A percentile compares a stretch with the other conserved stretches of the same genome.
These are phyloP conservation scores for Mastigias papua DNA, from an alignment of 30 jellyfish, hydroid and myxozoan species.

Conservation along the genomic window DNA sequence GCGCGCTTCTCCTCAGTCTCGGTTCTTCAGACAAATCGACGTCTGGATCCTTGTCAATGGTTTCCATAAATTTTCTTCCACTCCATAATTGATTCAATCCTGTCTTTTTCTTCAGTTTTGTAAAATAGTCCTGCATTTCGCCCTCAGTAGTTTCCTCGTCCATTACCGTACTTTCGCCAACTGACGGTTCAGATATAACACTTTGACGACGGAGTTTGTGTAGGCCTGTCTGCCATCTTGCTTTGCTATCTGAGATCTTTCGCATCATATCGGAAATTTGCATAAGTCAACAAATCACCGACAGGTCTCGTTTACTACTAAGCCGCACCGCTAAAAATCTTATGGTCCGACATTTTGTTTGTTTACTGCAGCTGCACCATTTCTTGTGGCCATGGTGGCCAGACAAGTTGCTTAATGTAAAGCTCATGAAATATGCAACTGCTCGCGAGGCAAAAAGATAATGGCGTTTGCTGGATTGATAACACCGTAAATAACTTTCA, in stretches of 20 bases:
- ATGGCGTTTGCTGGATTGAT: not conserved
- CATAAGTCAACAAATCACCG: conserved; percentile 43
- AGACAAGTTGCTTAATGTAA: not conserved
- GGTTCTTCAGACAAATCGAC: conserved; percentile 79
- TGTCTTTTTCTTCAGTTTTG: conserved; percentile 80
- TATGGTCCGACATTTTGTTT: not conserved
- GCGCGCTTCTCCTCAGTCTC: conserved; percentile 28
- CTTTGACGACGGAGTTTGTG: conserved; percentile 71
- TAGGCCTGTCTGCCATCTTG: conserved; percentile 85
- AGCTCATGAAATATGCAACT: not conserved
- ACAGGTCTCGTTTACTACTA: not conserved
- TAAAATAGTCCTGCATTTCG: conserved; percentile 63
- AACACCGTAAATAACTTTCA: no score
- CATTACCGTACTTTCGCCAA: conserved; percentile 39
- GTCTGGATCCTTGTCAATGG: conserved; percentile 91
- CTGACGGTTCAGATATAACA: conserved; percentile 35
- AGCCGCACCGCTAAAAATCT: not conserved
- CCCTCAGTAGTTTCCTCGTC: conserved; percentile 49
- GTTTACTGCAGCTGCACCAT: conserved; percentile 36
- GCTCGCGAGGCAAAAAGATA: not conserved
- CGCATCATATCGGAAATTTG: conserved; percentile 32
- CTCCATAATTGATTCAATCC: conserved; percentile 89
- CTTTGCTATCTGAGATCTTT: conserved; percentile 32
- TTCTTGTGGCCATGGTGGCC: no score
- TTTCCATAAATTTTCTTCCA: conserved; percentile 77